Base-by-base conservation (phyloP, 37 sponge, comb jelly and placozoan genomes). In the Chondrilla cf. caribensis region DNA sequence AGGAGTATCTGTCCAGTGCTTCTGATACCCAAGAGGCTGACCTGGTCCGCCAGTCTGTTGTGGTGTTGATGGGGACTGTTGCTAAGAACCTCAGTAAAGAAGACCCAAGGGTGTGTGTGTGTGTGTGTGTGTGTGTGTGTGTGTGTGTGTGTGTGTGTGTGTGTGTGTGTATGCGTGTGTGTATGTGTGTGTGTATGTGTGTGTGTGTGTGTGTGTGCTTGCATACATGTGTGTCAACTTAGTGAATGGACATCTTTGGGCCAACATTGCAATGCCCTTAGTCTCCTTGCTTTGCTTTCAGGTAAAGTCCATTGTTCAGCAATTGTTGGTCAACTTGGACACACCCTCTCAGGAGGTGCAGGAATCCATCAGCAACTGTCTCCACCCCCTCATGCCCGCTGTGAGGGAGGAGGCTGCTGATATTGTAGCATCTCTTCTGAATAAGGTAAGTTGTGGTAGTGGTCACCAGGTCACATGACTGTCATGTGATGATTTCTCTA, bases 321-420 rank as follows among this genome's bases (percentile, higher is more conserved):
- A 90, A 47, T 83, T 99, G 57, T 78, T 99, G 62, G 65, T 77
- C 22, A 87, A 93, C 59, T 83, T 99, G 80, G 92, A 91, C 85
- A 99, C 99, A 8, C 99, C 99, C 60, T 96, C 97, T 26, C 97
- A 99, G 79, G 78, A 65, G 44, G 86, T 99, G 4, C 99, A 99
- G 79, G 92, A 92, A 78, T 95, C 99, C 57, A 90, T 99, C 29
- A 95, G 97, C 24, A 76, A 68, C 77, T 99, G 99, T 43, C 86
- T 99, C 25, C 84, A 89, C 77, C 97, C 99, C 0, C 86, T 99
- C 29, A 84, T 95, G 14, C 60, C 88, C 9, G 77, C 86, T 31
- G 78, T 99, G 54, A 95, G 91, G 75, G 62, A 70, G 26, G 82
- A 90, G 8, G 93, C 95, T 24, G 83, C 87, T 32, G 81, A 90